Conservation (phyloP, 2,797 vertebrate species). For the Acanthurus lineatus region DNA sequence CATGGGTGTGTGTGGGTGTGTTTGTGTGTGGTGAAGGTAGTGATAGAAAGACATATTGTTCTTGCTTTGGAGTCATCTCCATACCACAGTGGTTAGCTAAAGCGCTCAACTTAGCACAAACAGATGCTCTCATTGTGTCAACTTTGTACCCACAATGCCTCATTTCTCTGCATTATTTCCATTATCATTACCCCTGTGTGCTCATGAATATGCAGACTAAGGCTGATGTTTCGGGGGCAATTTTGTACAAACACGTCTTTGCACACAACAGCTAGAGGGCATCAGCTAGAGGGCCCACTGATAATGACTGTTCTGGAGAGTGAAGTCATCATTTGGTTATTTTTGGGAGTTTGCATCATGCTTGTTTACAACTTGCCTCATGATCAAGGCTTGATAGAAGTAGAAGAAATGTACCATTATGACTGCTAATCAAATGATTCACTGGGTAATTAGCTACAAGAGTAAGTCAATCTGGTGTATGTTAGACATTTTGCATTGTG, state of each 20-base stretch:
- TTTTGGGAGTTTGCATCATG: slow-evolving; percentile 37
- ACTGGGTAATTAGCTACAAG: slow-evolving; percentile 4
- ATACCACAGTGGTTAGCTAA: slow-evolving; percentile 13
- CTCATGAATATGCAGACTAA: slow-evolving; percentile 61
- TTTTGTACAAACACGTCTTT: slow-evolving; percentile 35
- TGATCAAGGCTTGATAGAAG: slow-evolving; percentile 25
- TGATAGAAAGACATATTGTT: slow-evolving; percentile 25
- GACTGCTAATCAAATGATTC: background rate
- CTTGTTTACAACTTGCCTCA: slow-evolving; percentile 16
- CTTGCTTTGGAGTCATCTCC: background rate
- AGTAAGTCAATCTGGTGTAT: slow-evolving; percentile 6
- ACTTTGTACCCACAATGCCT: slow-evolving; percentile 13
- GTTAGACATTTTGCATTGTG: background rate
- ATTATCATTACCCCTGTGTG: slow-evolving; percentile 41
- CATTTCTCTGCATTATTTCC: slow-evolving; percentile 35
- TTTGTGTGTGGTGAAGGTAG: slow-evolving; percentile 13
- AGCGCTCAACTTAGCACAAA: slow-evolving; percentile 4
- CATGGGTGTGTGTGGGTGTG: slow-evolving; percentile 10
- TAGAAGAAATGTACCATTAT: slow-evolving; percentile 1
- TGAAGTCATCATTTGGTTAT: slow-evolving; percentile 53
- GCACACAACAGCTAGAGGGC: slow-evolving; percentile 34
- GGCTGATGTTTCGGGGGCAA: slow-evolving; percentile 29
- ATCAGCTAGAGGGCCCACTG: slow-evolving; percentile 6
- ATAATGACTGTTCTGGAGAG: slow-evolving; percentile 39
- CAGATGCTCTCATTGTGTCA: slow-evolving; percentile 8